Percentiles rank a stretch among this genome's conserved stretches.
Conservation (phyloP, 2,113 vertebrate species). For the Myotis brandtii region DNA sequence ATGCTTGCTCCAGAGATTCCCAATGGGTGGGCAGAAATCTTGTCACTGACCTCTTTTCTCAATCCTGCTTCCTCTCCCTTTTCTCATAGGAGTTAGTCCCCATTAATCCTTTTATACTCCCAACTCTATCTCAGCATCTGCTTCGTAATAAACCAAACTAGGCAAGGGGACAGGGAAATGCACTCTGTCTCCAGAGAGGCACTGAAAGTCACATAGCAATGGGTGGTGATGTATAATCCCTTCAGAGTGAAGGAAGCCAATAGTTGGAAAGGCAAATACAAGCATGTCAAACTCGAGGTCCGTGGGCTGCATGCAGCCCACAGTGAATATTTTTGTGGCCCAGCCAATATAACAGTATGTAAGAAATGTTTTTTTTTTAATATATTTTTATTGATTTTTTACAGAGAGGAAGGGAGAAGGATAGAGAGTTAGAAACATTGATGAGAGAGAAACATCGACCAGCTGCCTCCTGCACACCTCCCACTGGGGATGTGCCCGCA, state of each 20-base stretch:
- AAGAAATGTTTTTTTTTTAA: no score
- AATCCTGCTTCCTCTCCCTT: neutral
- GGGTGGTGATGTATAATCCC: neutral
- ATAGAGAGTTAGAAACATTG: no score
- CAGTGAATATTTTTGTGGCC: no score
- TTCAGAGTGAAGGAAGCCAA: neutral
- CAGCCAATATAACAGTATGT: no score
- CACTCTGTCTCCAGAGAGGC: neutral
- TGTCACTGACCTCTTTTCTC: neutral
- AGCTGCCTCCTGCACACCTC: no score
- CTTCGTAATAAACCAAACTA: neutral
- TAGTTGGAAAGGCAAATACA: neutral
- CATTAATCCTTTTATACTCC: neutral
- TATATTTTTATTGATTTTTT: no score
- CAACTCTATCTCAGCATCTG: neutral
- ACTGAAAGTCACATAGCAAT: neutral
- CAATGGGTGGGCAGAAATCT: neutral
- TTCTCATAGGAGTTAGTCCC: neutral
- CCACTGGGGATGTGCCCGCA: no score
- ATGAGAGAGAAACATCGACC: no score
- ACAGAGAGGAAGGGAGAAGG: no score
- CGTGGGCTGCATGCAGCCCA: no score
- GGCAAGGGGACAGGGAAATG: neutral
- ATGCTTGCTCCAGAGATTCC: neutral
- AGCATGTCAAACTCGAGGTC: no score